These are phyloP conservation scores for Lampropteryx suffumata DNA, from an alignment of 2,888 invertebrate species.

Conservation along the genomic window DNA sequence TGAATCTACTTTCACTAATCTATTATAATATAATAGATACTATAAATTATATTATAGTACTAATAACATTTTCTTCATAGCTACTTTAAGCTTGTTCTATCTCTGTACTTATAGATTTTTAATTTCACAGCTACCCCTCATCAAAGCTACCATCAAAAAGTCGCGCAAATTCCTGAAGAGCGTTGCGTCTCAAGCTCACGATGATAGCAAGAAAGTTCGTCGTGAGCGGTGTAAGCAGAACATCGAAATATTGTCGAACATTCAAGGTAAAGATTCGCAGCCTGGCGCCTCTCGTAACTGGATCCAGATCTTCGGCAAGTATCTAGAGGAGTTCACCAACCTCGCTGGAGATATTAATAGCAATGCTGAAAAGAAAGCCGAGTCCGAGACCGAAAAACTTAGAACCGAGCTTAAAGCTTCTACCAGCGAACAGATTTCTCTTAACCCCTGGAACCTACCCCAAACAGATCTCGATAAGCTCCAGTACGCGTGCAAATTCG, in stretches of 20 bases:
- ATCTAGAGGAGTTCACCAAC: slow-evolving; percentile 81
- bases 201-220: slow-evolving; percentile 52
- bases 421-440: slow-evolving; percentile 1
- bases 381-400: background rate
- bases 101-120: background rate
- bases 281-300: slow-evolving; percentile 52
- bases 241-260: slow-evolving; percentile 42
- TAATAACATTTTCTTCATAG: background rate
- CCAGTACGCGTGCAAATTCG: slow-evolving; percentile 10
- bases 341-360: slow-evolving; percentile 67
- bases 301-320: slow-evolving; percentile 74
- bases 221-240: slow-evolving; percentile 35
- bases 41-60: no score
- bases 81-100: background rate
- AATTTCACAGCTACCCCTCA: slow-evolving; percentile 51
- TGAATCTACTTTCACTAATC: no score
- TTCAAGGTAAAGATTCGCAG: slow-evolving; percentile 35
- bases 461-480: slow-evolving; percentile 13
- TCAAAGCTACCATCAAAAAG: slow-evolving; percentile 65
- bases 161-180: slow-evolving; percentile 66
- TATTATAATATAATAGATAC: no score
- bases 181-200: slow-evolving; percentile 44
- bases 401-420: background rate
- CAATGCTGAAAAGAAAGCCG: slow-evolving; percentile 22
- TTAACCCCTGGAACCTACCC: slow-evolving; percentile 13